Percentiles rank a stretch among this genome's conserved stretches.
Evolutionary conservation across 2,113 vertebrate genomes (phyloP).

Genomic region (Percopsis transmontana): DNA sequence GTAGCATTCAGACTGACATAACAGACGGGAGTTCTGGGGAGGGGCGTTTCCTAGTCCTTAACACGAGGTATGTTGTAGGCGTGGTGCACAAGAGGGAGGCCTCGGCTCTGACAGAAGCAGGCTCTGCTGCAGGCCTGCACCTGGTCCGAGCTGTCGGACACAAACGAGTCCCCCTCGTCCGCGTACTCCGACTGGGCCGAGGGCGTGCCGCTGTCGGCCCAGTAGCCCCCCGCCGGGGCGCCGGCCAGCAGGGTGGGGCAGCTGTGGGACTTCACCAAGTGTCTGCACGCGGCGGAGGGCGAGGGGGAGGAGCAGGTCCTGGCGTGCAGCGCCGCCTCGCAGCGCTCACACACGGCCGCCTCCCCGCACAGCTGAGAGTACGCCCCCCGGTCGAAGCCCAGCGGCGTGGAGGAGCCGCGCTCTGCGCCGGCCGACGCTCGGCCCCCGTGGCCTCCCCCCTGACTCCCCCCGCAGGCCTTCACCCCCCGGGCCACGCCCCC

Average conservation of each 20-base stretch:
- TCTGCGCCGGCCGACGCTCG: constrained; percentile 63
- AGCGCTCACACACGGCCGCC: constrained; percentile 84
- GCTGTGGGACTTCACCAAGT: constrained; percentile 94
- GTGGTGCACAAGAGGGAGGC: constrained; percentile 90
- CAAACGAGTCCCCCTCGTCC: constrained; percentile 94
- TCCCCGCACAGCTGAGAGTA: constrained; percentile 84
- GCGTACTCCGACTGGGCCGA: constrained; percentile 92
- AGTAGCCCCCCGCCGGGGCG: constrained; percentile 84
- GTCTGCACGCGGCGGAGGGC: constrained; percentile 84
- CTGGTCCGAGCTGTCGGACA: constrained; percentile 97
- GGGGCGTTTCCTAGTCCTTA: constrained; percentile 64
- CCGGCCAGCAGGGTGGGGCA: constrained; percentile 85
- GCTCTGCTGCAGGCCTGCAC: constrained; percentile 94
- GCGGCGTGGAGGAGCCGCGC: constrained; percentile 58
- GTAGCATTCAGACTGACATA: constrained; percentile 47
- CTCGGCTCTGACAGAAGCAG: constrained; percentile 94
- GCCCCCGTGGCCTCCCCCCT: constrained; percentile 10
- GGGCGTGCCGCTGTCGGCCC: constrained; percentile 88
- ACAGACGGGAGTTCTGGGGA: constrained; percentile 29
- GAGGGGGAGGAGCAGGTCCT: constrained; percentile 78
- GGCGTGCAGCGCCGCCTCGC: constrained; percentile 84
- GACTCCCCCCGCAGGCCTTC: constrained; percentile 69
- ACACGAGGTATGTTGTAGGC: constrained; percentile 88
- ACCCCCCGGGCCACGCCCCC: constrained; percentile 52
- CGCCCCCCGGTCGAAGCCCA: constrained; percentile 77